Percentiles rank a stretch among this genome's conserved stretches.
These are phyloP conservation scores for Lymantria monacha DNA, from an alignment of 2,888 invertebrate species.

Conservation along the genomic window DNA sequence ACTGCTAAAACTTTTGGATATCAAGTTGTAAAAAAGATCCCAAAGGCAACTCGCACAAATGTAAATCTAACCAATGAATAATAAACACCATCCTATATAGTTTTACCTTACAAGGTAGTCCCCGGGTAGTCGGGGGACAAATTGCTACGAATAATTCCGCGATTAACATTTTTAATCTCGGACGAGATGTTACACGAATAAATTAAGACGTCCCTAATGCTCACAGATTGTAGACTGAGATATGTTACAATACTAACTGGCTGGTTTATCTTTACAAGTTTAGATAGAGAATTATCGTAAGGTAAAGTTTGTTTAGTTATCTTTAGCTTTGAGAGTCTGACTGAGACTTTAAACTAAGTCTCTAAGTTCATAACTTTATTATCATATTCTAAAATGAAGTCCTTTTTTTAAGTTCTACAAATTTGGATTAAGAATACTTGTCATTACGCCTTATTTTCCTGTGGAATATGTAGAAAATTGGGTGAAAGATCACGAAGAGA, in stretches of 20 bases:
- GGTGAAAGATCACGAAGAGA: no score
- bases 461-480: no score
- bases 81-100: slow-evolving; percentile 41
- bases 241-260: slow-evolving; percentile 38
- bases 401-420: no score
- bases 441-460: no score
- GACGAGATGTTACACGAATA: slow-evolving; percentile 71
- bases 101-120: slow-evolving; percentile 56
- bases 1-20: no score
- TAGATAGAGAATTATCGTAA: slow-evolving; percentile 10
- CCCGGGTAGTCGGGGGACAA: slow-evolving; percentile 65
- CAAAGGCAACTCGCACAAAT: slow-evolving; percentile 4
- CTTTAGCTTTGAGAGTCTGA: neutral
- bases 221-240: slow-evolving; percentile 50
- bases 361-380: no score
- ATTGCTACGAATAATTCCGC: slow-evolving; percentile 75
- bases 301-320: neutral
- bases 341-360: no score
- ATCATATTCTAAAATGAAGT: no score
- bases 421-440: no score
- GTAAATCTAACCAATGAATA: slow-evolving; percentile 2
- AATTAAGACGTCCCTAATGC: slow-evolving; percentile 50
- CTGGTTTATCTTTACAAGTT: slow-evolving; percentile 38
- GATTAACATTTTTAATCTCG: slow-evolving; percentile 81
- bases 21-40: neutral